Evolutionary conservation across 2,113 vertebrate genomes (phyloP), one percentile per base, ranked within the genome.

Genomic region (Melanocharis versteri): DNA sequence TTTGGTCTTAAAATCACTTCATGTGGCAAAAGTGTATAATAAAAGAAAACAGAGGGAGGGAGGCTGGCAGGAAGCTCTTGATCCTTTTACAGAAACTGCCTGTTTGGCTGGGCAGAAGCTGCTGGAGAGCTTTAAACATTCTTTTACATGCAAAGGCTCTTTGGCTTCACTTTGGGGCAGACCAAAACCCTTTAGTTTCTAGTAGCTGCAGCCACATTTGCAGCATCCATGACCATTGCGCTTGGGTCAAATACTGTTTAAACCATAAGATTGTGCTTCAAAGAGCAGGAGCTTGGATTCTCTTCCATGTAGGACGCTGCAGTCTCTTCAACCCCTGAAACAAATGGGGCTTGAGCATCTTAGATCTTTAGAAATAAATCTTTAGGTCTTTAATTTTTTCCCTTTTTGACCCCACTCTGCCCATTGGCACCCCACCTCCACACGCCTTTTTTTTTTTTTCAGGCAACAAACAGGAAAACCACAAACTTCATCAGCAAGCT

Each of bases 391-490:
- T 53, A 45, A 2, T 69, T 44, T n/a, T 60, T 13, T 18, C 3
- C 1, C 8, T 4, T 47, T 83, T 24, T 56, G 33, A 7, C 53
- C 58, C 54, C 6, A 7, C 50, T 88, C 51, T 92, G 42, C 40
- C 70, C 23, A 16, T 13, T 70, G 60, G 40, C 72, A 68, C 35
- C 48, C 90, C 33, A 89, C 31, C 73, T 95, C 56, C 73, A 9
- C 72, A 5, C 0, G 3, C 19, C 2, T 27, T 51, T n/a, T 51
- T 35, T 37, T 20, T 79, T 53, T 65, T 16, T 42, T 44, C 54
- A 86, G 79, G 15, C 60, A 93, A 86, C 76, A 94, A 97, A 95
- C 84, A 97, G 94, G 79, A 97, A 97, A 96, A 73, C 84, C 87
- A 93, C 92, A 97, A 94, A 87, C 91, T 89, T 91, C 45, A 90